These are phyloP conservation scores for Tinea semifulvella DNA, from an alignment of 2,888 invertebrate genomes.

Conservation along the genomic window DNA sequence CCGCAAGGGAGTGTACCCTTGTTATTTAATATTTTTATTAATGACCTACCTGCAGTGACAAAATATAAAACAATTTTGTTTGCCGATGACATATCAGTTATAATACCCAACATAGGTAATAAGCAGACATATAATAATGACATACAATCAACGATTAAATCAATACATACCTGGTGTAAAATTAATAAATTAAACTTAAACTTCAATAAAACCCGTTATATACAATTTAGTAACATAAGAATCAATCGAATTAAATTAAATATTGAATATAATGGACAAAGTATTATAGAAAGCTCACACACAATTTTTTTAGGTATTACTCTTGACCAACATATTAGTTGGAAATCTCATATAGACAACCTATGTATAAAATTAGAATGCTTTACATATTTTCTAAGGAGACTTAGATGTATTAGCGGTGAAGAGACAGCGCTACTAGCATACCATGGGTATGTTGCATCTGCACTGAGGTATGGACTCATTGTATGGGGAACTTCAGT, in stretches of 20 bases:
- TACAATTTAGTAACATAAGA: no score
- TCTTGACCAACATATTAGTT: neutral
- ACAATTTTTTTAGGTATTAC: no score
- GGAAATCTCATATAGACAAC: neutral
- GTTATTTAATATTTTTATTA: neutral
- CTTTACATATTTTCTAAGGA: no score
- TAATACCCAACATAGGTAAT: neutral
- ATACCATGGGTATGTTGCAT: no score
- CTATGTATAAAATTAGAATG: neutral
- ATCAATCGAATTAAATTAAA: neutral
- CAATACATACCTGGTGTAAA: neutral
- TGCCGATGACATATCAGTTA: neutral
- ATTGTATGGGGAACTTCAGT: no score
- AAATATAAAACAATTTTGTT: neutral
- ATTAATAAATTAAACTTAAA: neutral
- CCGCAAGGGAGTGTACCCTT: neutral
- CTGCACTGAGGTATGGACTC: no score
- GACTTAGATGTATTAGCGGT: no score
- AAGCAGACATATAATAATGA: neutral
- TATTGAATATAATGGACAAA: neutral
- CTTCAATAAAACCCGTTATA: neutral
- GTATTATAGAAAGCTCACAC: neutral
- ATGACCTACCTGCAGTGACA: neutral
- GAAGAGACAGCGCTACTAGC: no score
- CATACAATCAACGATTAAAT: neutral